A percentile compares a stretch with the other conserved stretches of the same genome.
These are phyloP conservation scores for Rhynchotus rufescens DNA, from an alignment of 2,797 vertebrate species.

Conservation along the genomic window DNA sequence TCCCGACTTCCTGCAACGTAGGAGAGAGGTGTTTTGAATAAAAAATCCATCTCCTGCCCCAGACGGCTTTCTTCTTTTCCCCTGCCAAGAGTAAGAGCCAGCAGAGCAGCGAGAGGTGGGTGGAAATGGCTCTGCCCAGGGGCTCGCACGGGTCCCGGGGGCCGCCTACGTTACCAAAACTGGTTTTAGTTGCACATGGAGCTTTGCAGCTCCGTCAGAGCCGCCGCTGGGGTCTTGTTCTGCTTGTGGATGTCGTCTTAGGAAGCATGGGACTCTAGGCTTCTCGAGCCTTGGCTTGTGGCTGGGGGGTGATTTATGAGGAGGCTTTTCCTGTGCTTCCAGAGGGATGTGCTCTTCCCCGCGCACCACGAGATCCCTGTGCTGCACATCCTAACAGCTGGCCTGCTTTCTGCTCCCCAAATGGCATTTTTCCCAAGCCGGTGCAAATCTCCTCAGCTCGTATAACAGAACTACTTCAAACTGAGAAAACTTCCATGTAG, in stretches of 20 bases:
- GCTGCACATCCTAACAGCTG: background rate
- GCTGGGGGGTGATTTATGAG: background rate
- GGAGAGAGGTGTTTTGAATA: background rate
- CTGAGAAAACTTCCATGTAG: background rate
- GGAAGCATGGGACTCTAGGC: background rate
- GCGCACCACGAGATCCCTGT: background rate
- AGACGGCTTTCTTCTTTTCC: background rate
- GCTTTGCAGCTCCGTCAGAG: background rate
- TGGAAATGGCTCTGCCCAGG: background rate
- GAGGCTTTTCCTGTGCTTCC: slow-evolving; percentile 6
- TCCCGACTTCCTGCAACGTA: background rate
- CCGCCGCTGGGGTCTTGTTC: background rate
- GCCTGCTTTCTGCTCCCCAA: background rate
- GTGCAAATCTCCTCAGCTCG: background rate
- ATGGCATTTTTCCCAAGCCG: background rate
- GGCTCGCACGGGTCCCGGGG: background rate
- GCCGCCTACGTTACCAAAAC: background rate
- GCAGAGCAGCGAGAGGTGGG: accelerated
- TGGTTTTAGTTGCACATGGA: background rate
- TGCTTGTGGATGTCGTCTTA: background rate
- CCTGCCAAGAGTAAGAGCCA: background rate
- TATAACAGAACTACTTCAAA: background rate
- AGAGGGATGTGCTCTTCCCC: background rate
- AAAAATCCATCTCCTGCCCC: too few species aligned
- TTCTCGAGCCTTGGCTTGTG: background rate